A percentile compares a stretch with the other conserved stretches of the same genome.
These are phyloP conservation scores for Chiloscyllium punctatum DNA, from an alignment of 2,797 vertebrate genomes.

Conservation along the genomic window DNA sequence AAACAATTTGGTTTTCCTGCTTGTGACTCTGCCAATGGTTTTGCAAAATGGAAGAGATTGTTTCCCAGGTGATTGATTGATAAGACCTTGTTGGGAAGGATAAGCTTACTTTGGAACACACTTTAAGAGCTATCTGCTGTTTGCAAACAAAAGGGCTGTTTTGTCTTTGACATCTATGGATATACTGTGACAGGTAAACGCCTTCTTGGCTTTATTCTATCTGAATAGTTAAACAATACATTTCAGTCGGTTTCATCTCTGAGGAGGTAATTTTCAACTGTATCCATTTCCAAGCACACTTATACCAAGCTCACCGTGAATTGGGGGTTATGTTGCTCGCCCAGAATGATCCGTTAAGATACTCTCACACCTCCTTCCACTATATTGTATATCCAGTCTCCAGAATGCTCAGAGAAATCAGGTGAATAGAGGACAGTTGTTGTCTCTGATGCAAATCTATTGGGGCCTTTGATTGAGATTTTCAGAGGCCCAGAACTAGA, in stretches of 20 bases:
- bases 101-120: slow-evolving; percentile 47
- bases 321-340: neutral
- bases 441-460: neutral
- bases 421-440: neutral
- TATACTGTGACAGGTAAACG: slow-evolving; percentile 57
- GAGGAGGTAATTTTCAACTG: slow-evolving; percentile 41
- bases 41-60: neutral
- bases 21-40: neutral
- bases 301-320: neutral
- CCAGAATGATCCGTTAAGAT: neutral
- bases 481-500: too few species aligned
- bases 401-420: neutral
- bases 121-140: slow-evolving; percentile 53
- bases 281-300: slow-evolving; percentile 1
- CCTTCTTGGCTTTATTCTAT: slow-evolving; percentile 55
- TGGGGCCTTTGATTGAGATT: neutral
- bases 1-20: neutral
- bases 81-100: slow-evolving; percentile 47
- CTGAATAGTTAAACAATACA: slow-evolving; percentile 51
- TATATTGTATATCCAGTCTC: too few species aligned
- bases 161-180: slow-evolving; percentile 51
- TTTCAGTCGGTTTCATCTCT: slow-evolving; percentile 45
- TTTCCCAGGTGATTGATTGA: slow-evolving; percentile 40
- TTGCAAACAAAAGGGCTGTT: slow-evolving; percentile 57
- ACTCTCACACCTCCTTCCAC: neutral